Evolutionary conservation across 2,797 vertebrate genomes (phyloP), one percentile per base, ranked within the genome.

Genomic region (Dendrocincla tyrannina): DNA sequence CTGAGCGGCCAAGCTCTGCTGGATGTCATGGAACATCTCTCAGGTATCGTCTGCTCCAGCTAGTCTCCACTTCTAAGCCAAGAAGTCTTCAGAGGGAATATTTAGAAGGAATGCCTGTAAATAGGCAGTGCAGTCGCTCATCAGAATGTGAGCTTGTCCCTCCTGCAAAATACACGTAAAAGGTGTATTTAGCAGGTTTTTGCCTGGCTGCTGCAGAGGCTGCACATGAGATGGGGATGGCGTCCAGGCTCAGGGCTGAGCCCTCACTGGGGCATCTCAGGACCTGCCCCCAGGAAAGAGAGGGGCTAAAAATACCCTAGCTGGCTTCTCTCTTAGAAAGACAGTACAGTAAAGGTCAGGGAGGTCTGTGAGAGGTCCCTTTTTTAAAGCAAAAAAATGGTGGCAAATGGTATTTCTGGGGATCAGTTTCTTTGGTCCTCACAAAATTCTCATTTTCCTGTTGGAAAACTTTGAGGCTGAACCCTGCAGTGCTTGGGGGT

Each of bases 1-100:
- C 88, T 97, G 85, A 97, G 85, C 1, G 97, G 98, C 68, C 94
- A 92, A 5, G 96, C 98, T 3, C 58, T 97, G 92, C 96, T 97
- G 39, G 89, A 96, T 10, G 53, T 98, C 92, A 96, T 91, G 1
- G 96, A 97, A 5, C n/a, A 44, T 30, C 76, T 98, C 50, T 77
- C 98, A 59, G 98, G 98, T 98, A 96, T 96, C 28, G 6, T 11
- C 39, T 33, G 41, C 17, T 22, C 83, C 53, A 27, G 27, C 50
- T 80, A 3, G 33, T 28, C 24, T 68, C n/a, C 23, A 25, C 56
- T 72, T 66, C 28, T 42, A 62, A 55, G 20, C 28, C 25, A 49
- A 28, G 24, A 33, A 32, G 30, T 28, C 12, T 69, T 59, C 62
- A 32, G 82, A n/a, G 52, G 52, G 30, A 42, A 20, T n/a, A 8